These are phyloP conservation scores for Acestrorhynchus altus DNA, from an alignment of 2,797 vertebrate species.

Conservation along the genomic window DNA sequence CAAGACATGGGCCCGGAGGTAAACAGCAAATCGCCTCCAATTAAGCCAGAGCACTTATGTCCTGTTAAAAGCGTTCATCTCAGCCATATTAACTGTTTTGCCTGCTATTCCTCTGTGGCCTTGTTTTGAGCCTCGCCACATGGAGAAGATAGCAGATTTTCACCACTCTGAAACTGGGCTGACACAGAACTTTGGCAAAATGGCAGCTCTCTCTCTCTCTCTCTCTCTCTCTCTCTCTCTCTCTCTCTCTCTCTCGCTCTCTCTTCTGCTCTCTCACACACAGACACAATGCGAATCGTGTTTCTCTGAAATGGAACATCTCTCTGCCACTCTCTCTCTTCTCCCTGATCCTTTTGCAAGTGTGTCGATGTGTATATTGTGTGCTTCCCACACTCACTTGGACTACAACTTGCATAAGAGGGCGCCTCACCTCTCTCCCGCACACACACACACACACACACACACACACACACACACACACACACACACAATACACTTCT, in stretches of 20 bases:
- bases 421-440: constrained; percentile 75
- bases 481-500: constrained; percentile 23
- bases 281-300: constrained; percentile 27
- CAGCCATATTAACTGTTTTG: neutral
- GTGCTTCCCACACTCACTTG: constrained; percentile 67
- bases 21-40: constrained; percentile 11
- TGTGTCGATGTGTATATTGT: constrained; percentile 35
- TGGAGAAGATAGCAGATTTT: neutral
- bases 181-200: constrained; percentile 47
- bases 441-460: constrained; percentile 32
- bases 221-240: neutral
- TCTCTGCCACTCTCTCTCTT: constrained; percentile 23
- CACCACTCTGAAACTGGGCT: neutral
- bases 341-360: constrained; percentile 36
- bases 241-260: constrained; percentile 1
- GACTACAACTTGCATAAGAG: constrained; percentile 81
- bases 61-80: neutral
- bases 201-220: constrained; percentile 18
- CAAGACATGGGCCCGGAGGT: neutral
- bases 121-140: constrained; percentile 1
- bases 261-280: constrained; percentile 27
- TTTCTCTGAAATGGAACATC: constrained; percentile 39
- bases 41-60: neutral
- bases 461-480: constrained; percentile 23
- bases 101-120: neutral